A percentile compares a stretch with the other conserved stretches of the same genome.
These are phyloP conservation scores for Phoenicopterus ruber DNA, from an alignment of 2,113 vertebrate species.

Conservation along the genomic window DNA sequence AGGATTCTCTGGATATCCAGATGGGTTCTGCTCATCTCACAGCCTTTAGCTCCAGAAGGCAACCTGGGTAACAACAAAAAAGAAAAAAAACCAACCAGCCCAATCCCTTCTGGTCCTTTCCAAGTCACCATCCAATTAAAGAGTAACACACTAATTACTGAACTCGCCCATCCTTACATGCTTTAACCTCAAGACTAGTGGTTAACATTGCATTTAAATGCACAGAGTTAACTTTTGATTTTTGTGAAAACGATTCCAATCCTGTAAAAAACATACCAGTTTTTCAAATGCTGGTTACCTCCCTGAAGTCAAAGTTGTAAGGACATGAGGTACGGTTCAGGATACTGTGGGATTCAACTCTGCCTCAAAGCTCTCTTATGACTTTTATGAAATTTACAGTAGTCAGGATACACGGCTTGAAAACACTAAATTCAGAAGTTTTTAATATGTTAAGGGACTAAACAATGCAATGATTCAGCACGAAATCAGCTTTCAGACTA, in stretches of 20 bases:
- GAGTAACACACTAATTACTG: background rate
- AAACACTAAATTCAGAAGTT: background rate
- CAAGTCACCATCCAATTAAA: background rate
- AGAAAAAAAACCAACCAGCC: background rate
- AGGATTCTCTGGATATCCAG: background rate
- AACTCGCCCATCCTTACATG: background rate
- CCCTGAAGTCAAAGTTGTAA: background rate
- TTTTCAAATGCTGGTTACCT: background rate
- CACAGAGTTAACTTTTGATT: background rate
- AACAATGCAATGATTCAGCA: background rate
- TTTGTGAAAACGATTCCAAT: rapidly evolving
- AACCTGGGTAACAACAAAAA: background rate
- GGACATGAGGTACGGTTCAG: background rate
- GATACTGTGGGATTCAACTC: background rate
- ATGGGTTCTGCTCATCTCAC: background rate
- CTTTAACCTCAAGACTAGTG: background rate
- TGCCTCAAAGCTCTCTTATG: background rate
- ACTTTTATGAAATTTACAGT: background rate
- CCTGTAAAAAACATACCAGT: background rate
- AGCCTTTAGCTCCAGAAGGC: background rate
- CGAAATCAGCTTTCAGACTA: background rate
- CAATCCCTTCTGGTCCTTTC: background rate
- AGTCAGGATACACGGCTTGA: too few relatives aligned
- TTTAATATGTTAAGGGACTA: background rate
- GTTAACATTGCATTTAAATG: background rate